phyloP scores from a whole-genome alignment of 2,888 invertebrate species.

The Acanthoscelides obtectus region DNA sequence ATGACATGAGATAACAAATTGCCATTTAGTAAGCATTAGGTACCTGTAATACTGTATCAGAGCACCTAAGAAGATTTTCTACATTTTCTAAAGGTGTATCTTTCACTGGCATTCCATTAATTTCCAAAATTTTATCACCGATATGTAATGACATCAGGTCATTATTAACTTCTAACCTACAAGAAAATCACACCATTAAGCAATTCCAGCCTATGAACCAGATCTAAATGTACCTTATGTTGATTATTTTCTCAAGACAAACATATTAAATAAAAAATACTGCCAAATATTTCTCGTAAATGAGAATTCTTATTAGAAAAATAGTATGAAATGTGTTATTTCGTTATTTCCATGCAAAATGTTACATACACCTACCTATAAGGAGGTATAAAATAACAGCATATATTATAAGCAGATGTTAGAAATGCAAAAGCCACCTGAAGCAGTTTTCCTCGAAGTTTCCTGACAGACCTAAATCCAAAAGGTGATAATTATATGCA shows the following conservation, averaged over 20 bases:
- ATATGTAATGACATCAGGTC: slow-evolving; percentile 81
- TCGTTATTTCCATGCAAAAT: no score
- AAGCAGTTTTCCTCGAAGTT: slow-evolving; percentile 63
- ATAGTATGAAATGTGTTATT: no score
- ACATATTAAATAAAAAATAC: no score
- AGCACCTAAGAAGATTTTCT: slow-evolving; percentile 67
- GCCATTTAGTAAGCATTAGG: background rate
- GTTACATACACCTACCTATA: slow-evolving; percentile 55
- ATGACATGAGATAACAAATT: background rate
- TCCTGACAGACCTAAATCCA: slow-evolving; percentile 54
- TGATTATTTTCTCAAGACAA: no score
- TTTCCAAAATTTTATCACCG: slow-evolving; percentile 90
- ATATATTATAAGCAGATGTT: slow-evolving; percentile 65
- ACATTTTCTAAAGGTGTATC: slow-evolving; percentile 75
- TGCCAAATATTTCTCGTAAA: no score
- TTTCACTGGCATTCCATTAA: slow-evolving; percentile 84
- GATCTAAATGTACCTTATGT: no score
- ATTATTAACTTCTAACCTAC: slow-evolving; percentile 74
- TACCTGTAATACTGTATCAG: slow-evolving; percentile 73
- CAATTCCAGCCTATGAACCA: no score
- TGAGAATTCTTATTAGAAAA: no score
- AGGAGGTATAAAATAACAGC: slow-evolving; percentile 60
- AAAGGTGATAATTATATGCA: background rate
- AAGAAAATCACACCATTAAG: no score
- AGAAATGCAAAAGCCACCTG: slow-evolving; percentile 66